A percentile compares a stretch with the other conserved stretches of the same genome.
Conservation (phyloP, 2,113 vertebrate species). For the Tiliqua scincoides region DNA sequence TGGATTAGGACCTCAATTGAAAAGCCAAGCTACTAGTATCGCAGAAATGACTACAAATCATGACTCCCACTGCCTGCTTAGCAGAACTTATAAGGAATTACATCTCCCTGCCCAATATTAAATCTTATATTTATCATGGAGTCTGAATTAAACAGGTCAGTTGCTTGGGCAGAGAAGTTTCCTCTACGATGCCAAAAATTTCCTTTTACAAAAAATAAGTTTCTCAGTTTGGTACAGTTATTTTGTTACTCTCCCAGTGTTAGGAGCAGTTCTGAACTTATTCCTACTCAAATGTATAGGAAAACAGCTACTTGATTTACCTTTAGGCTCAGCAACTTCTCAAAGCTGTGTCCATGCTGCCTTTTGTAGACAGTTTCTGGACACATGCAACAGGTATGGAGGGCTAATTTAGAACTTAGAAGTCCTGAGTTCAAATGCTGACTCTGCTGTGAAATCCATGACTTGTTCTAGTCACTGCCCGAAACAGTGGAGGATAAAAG, state of each 20-base stretch:
- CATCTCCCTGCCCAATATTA: neutral
- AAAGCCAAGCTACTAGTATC: neutral
- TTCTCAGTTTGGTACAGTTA: neutral
- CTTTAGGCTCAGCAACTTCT: neutral
- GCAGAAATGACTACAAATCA: neutral
- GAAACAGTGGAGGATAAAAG: too few species aligned
- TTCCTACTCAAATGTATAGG: neutral
- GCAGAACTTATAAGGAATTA: conserved; percentile 2
- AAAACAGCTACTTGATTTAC: neutral
- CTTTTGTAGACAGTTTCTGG: neutral
- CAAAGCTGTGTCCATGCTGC: neutral
- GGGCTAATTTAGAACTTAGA: too few species aligned
- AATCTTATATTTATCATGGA: neutral
- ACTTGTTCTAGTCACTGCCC: too few species aligned
- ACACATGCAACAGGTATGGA: too few species aligned
- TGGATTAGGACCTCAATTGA: neutral
- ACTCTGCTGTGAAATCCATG: too few species aligned
- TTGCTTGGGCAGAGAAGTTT: neutral
- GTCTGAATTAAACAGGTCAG: neutral
- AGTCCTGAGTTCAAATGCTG: too few species aligned
- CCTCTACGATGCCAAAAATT: neutral
- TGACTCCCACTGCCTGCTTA: neutral
- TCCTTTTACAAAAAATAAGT: neutral
- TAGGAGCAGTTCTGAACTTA: neutral
- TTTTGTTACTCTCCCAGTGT: neutral